Base-by-base conservation (phyloP, 2,888 invertebrate genomes). In the Baronia brevicornis region DNA sequence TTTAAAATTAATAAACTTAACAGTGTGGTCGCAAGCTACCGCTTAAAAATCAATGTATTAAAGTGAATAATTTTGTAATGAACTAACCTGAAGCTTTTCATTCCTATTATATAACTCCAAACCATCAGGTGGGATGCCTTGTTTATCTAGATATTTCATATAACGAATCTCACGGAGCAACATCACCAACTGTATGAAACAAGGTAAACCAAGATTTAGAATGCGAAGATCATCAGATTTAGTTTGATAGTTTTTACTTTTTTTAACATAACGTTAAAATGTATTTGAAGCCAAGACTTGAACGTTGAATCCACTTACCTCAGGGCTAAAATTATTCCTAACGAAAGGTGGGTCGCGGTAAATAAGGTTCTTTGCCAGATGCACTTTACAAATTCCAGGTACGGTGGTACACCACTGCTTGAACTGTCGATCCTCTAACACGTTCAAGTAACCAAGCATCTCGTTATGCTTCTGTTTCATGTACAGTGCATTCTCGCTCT, bases 91-190 rank as follows among this genome's bases (percentile, higher is more conserved):
- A 27, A 96, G 84, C 38, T 88, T 89, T 54, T 94, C 91, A 46
- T 90, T 88, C 33, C 90, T 86, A 0, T 79, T 82, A 54, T 89
- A 93, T 21, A 96, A 78, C 9, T 87, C 86, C 6, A 84, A 46
- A 0, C 91, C 90, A 29, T 88, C 87, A 1, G 78, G 57, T 0
- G 90, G 89, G 36, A 93, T 78, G 11, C 89, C 85, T 36, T 87
- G 88, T 43, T 87, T 86, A 0, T 88, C 86, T 51, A 93, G 77
- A 39, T 90, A 85, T 31, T 88, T 87, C 77, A 95, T 82, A 52
- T 94, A 95, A 35, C 91, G 90, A 15, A 93, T 91, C 79, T 97
- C 96, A 30, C 91, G 87, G n/a, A 97, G 68, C 7, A 93, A 82
- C 43, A 89, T 88, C 22, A 86, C 87, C 20, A 97, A 75, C 89